phyloP scores from a whole-genome alignment of 1,140 invertebrate species.

The Tigriopus japonicus region DNA sequence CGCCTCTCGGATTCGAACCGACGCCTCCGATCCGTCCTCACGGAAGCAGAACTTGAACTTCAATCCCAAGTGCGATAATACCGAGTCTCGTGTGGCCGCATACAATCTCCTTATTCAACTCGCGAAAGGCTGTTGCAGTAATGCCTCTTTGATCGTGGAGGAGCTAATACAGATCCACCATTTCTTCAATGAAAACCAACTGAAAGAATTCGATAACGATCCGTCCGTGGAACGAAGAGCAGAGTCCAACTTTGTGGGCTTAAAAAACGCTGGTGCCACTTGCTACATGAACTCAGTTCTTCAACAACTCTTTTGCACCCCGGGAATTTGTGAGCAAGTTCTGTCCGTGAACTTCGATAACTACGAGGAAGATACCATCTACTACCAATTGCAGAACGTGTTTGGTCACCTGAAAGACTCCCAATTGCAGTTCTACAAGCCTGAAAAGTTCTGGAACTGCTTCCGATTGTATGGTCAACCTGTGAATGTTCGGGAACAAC shows the following conservation, averaged over 20 bases:
- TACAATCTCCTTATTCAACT: slow-evolving; percentile 32
- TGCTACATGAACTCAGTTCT: slow-evolving; percentile 43
- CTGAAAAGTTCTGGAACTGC: slow-evolving; percentile 38
- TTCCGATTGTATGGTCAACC: slow-evolving; percentile 36
- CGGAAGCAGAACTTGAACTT: slow-evolving; percentile 17
- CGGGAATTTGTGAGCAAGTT: slow-evolving; percentile 30
- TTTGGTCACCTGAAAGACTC: slow-evolving; percentile 36
- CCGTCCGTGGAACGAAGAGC: slow-evolving; percentile 21
- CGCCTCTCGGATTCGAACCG: slow-evolving; percentile 29
- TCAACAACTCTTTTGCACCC: slow-evolving; percentile 37
- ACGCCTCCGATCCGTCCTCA: slow-evolving; percentile 18
- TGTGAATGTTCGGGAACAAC: slow-evolving; percentile 39
- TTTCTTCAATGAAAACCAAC: slow-evolving; percentile 26
- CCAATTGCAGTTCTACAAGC: slow-evolving; percentile 37
- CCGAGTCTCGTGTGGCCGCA: slow-evolving; percentile 28
- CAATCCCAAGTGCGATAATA: slow-evolving; percentile 28
- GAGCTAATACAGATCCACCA: slow-evolving; percentile 32
- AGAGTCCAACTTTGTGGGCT: slow-evolving; percentile 33
- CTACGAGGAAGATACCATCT: slow-evolving; percentile 20
- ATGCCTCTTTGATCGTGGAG: slow-evolving; percentile 25
- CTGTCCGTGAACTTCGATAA: slow-evolving; percentile 29
- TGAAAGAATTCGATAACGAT: slow-evolving; percentile 30
- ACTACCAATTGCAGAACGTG: slow-evolving; percentile 25
- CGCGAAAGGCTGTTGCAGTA: slow-evolving; percentile 23
- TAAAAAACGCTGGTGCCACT: slow-evolving; percentile 41